These are phyloP conservation scores for Cataglyphis rosenhaueri DNA, from an alignment of 2,888 invertebrate genomes.

Conservation along the genomic window DNA sequence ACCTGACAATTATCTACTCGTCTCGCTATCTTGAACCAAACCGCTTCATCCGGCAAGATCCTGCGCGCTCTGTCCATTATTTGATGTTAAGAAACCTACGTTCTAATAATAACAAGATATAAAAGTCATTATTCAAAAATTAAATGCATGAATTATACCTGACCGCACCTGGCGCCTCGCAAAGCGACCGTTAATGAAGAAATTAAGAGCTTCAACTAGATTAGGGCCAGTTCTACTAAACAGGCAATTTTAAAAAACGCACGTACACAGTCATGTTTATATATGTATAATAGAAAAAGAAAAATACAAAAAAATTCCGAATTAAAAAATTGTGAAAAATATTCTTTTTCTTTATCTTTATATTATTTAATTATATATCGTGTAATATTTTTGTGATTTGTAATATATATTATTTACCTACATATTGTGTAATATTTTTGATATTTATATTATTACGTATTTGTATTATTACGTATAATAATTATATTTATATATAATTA, in stretches of 20 bases:
- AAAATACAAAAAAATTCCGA: too few species aligned
- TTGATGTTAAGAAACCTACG: constrained; percentile 42
- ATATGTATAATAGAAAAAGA: too few species aligned
- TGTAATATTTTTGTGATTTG: too few species aligned
- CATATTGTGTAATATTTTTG: too few species aligned
- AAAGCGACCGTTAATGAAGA: constrained; percentile 22
- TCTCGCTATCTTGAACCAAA: constrained; percentile 38
- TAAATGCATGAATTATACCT: constrained; percentile 59
- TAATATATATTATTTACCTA: too few species aligned
- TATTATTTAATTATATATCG: too few species aligned
- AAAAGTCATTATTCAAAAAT: constrained; percentile 48
- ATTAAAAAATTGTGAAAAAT: too few species aligned
- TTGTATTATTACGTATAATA: too few species aligned
- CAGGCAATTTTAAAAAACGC: neutral
- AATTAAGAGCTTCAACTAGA: constrained; percentile 16
- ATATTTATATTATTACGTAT: too few species aligned
- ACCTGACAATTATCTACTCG: constrained; percentile 71
- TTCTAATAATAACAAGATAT: constrained; percentile 51
- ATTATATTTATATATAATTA: too few species aligned
- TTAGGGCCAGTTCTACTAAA: neutral
- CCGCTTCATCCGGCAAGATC: constrained; percentile 26
- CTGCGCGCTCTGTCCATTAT: constrained; percentile 46
- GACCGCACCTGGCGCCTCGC: constrained; percentile 12
- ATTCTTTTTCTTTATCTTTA: too few species aligned
- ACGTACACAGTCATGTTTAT: too few species aligned